These are phyloP conservation scores for Sturnus vulgaris DNA, from an alignment of 2,113 vertebrate species.

Conservation along the genomic window DNA sequence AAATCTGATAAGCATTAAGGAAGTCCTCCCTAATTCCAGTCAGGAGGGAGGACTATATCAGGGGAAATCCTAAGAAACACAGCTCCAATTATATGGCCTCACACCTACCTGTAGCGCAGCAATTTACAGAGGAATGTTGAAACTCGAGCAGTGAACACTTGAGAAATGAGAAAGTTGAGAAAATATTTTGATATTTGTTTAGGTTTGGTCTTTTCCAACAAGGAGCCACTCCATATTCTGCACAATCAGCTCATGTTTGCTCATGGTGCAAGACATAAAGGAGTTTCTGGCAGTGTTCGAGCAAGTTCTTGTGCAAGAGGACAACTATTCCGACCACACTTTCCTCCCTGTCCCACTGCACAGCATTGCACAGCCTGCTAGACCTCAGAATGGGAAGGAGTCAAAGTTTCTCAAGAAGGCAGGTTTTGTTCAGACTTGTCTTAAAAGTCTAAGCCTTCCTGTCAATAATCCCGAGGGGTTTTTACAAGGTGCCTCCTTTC, in stretches of 20 bases:
- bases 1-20: not conserved
- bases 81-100: accelerated
- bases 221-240: not conserved
- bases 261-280: not conserved
- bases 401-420: not conserved
- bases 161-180: not conserved
- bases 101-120: not conserved
- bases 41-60: not conserved
- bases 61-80: not conserved
- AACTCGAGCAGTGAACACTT: accelerated
- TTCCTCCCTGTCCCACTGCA: not conserved
- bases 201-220: not conserved
- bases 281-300: not conserved
- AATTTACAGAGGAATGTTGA: not conserved
- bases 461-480: not conserved
- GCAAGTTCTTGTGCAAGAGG: not conserved
- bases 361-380: not conserved
- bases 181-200: not conserved
- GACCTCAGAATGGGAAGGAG: not conserved
- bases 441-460: not conserved
- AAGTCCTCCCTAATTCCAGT: not conserved
- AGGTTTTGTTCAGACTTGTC: not conserved
- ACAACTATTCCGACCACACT: not conserved
- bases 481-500: not conserved
- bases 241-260: not conserved